Conservation (phyloP, 1,140 invertebrate genomes). For the Pseudomyrmex dendroicus region DNA sequence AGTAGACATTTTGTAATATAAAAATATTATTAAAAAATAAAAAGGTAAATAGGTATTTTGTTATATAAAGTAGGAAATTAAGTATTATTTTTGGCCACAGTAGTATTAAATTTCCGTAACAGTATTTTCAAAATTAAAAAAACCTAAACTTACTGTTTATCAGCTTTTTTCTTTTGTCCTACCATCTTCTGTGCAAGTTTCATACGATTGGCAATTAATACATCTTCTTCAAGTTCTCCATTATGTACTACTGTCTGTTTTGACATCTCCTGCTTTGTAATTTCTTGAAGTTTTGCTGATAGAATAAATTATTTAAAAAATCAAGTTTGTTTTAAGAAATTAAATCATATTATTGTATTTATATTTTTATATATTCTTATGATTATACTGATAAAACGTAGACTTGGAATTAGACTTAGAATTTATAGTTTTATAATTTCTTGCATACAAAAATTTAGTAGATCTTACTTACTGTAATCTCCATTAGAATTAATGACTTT, state of each 20-base stretch:
- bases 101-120: too few species aligned
- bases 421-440: too few species aligned
- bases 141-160: constrained; percentile 85
- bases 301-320: not conserved
- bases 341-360: too few species aligned
- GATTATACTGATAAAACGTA: not conserved
- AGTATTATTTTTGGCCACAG: too few species aligned
- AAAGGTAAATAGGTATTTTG: too few species aligned
- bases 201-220: constrained; percentile 88
- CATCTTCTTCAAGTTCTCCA: constrained; percentile 86
- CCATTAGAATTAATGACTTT: constrained; percentile 73
- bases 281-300: constrained; percentile 86
- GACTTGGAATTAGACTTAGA: too few species aligned
- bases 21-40: too few species aligned
- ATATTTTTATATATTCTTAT: too few species aligned
- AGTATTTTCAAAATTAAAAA: constrained; percentile 7
- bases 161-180: constrained; percentile 86
- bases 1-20: too few species aligned
- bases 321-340: not conserved
- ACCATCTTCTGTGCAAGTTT: constrained; percentile 90
- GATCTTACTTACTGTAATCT: constrained; percentile 75
- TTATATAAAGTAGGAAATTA: too few species aligned
- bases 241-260: constrained; percentile 80
- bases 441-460: constrained; percentile 12
- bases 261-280: constrained; percentile 82